Conservation (phyloP, 2,113 vertebrate species). For the Coregonus clupeaformis region DNA sequence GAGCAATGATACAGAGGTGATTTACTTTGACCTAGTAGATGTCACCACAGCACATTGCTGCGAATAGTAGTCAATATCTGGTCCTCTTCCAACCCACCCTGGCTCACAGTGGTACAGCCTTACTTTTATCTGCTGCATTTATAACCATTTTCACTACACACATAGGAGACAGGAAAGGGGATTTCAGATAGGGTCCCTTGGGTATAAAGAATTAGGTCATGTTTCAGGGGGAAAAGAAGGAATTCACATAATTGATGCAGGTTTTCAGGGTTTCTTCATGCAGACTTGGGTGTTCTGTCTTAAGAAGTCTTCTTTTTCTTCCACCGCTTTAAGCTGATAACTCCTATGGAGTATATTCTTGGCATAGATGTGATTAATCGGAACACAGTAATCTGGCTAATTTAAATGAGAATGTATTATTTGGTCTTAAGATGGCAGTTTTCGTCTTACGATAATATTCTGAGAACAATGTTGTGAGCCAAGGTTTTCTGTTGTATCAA, state of each 20-base stretch:
- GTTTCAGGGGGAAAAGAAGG: slow-evolving; percentile 57
- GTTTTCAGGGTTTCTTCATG: slow-evolving; percentile 55
- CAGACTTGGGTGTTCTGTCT: slow-evolving; percentile 58
- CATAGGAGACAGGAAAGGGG: slow-evolving; percentile 38
- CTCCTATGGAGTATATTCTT: slow-evolving; percentile 53
- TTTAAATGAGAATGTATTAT: not conserved
- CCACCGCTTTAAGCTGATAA: slow-evolving; percentile 54
- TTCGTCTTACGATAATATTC: not conserved
- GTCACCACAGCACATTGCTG: no score
- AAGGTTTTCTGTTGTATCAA: not conserved
- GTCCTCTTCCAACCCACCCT: slow-evolving; percentile 33
- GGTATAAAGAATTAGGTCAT: slow-evolving; percentile 71
- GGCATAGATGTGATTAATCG: slow-evolving; percentile 62
- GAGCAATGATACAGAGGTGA: no score
- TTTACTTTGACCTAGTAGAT: no score
- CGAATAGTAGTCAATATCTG: not conserved
- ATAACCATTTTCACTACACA: slow-evolving; percentile 21
- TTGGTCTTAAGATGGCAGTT: not conserved
- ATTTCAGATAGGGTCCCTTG: slow-evolving; percentile 59
- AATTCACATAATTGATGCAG: slow-evolving; percentile 65
- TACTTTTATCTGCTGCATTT: slow-evolving; percentile 26
- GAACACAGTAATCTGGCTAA: slow-evolving; percentile 27
- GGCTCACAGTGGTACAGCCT: slow-evolving; percentile 27
- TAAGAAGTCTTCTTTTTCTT: slow-evolving; percentile 35
- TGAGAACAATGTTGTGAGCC: not conserved